These are phyloP conservation scores for Nematostella vectensis DNA, from an alignment of 92 coral and sea anemone genomes.

Conservation along the genomic window DNA sequence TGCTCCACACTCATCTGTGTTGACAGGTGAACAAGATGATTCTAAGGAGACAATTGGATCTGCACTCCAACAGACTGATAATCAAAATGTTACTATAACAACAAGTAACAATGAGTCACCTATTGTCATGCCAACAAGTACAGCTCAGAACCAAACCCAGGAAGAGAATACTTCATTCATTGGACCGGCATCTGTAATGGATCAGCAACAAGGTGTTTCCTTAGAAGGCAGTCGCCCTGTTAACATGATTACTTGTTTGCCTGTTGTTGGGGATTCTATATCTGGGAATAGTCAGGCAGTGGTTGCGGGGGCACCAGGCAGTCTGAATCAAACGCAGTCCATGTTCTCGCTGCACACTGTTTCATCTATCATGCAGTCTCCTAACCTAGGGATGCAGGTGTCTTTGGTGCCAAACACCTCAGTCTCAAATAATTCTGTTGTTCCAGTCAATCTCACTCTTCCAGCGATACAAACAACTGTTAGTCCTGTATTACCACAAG, in stretches of 20 bases:
- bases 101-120: background rate
- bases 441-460: background rate
- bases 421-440: background rate
- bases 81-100: background rate
- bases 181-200: background rate
- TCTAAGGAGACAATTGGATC: background rate
- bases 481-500: background rate
- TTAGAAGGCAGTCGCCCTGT: background rate
- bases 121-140: background rate
- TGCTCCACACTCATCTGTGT: background rate
- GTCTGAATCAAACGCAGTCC: constrained; percentile 11
- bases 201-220: too few relatives aligned
- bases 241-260: background rate
- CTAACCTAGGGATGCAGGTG: constrained; percentile 19
- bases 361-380: constrained; percentile 52
- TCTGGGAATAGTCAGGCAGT: background rate
- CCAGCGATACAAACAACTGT: background rate
- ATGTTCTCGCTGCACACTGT: constrained; percentile 50
- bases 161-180: background rate
- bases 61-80: background rate
- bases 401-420: constrained; percentile 1
- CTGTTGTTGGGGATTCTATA: background rate
- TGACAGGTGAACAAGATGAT: background rate
- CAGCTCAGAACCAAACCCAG: background rate
- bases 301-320: background rate